Evolutionary conservation across 2,113 vertebrate genomes (phyloP).

Genomic region (Okapia johnstoni): DNA sequence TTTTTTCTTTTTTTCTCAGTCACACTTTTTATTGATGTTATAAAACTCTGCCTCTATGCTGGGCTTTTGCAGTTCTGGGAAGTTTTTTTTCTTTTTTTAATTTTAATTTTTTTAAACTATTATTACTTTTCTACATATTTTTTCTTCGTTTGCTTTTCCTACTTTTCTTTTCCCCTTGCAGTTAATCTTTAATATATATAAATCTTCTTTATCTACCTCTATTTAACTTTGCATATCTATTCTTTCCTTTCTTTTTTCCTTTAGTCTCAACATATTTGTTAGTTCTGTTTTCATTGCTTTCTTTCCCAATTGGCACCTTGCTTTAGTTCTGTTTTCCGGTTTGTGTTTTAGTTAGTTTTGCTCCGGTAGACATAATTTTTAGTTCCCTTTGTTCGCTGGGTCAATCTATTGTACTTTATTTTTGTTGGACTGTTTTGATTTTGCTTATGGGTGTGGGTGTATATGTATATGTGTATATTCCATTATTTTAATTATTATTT

Average conservation of each 20-base stretch:
- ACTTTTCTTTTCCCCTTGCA: neutral
- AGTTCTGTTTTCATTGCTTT: neutral
- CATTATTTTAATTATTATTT: neutral
- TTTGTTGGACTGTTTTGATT: neutral
- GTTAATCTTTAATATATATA: neutral
- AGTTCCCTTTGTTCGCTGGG: neutral
- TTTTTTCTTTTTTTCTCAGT: neutral
- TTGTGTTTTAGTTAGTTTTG: neutral
- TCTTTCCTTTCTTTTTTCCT: neutral
- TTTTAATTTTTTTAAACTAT: neutral
- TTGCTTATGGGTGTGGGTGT: neutral
- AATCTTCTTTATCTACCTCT: neutral
- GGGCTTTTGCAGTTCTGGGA: neutral
- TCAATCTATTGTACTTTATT: neutral
- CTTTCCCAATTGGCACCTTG: neutral
- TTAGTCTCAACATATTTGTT: neutral
- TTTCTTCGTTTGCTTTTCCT: neutral
- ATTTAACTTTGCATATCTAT: neutral
- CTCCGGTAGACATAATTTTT: neutral
- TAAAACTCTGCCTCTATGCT: neutral
- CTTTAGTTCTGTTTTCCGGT: neutral
- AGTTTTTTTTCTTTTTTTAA: neutral
- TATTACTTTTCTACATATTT: neutral
- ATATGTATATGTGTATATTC: neutral
- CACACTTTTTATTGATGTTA: neutral